phyloP scores from a whole-genome alignment of 1,140 invertebrate species.

The Proctacanthus coquilletti region DNA sequence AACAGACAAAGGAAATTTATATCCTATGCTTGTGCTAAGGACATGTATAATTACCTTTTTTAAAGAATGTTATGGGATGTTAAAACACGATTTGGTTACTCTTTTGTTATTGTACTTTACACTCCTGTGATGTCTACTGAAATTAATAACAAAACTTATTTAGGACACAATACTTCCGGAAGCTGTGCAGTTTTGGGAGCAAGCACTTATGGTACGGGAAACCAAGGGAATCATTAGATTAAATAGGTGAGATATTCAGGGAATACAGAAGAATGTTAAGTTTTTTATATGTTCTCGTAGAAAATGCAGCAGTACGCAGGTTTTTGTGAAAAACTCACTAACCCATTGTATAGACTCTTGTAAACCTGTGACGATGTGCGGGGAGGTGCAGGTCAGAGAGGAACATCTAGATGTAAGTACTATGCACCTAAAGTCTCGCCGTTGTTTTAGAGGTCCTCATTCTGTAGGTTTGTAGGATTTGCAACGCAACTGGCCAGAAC shows the following conservation, averaged over 20 bases:
- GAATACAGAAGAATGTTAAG: conserved; percentile 2
- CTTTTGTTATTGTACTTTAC: too few species aligned
- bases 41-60: neutral
- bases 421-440: neutral
- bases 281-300: too few species aligned
- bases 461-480: conserved; percentile 63
- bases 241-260: conserved; percentile 51
- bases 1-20: neutral
- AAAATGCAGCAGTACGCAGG: conserved; percentile 65
- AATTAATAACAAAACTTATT: conserved; percentile 2
- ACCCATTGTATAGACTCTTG: conserved; percentile 83
- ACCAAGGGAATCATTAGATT: conserved; percentile 69
- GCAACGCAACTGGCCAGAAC: conserved; percentile 67
- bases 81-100: conserved; percentile 1
- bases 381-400: conserved; percentile 82
- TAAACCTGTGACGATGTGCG: conserved; percentile 75
- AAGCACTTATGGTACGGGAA: conserved; percentile 73
- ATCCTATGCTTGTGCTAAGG: too few species aligned
- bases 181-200: conserved; percentile 86
- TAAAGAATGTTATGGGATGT: conserved; percentile 2
- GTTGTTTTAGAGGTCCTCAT: neutral
- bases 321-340: conserved; percentile 63
- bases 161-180: conserved; percentile 80
- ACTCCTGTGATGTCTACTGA: conserved; percentile 27
- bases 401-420: conserved; percentile 79